These are phyloP conservation scores for Drosophila tanythrix DNA, from an alignment of 2,888 invertebrate genomes.

Conservation along the genomic window DNA sequence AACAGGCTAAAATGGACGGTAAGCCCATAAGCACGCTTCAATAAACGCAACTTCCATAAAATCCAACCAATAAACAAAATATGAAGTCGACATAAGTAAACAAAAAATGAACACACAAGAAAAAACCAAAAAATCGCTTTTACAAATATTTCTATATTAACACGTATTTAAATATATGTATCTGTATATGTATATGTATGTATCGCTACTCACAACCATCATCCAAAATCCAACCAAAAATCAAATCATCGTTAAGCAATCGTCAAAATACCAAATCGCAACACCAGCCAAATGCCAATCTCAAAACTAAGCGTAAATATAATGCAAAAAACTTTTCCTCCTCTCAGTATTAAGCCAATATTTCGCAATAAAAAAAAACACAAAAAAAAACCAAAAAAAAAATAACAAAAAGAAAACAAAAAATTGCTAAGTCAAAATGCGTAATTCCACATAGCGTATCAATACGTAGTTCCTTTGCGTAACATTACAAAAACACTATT, in stretches of 20 bases:
- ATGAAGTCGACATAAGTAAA: conserved; percentile 73
- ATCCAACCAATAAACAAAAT: conserved; percentile 49
- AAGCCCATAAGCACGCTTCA: conserved; percentile 84
- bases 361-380: conserved; percentile 33
- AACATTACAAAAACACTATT: conserved; percentile 78
- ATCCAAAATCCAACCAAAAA: conserved; percentile 58
- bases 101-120: conserved; percentile 19
- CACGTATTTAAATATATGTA: conserved; percentile 79
- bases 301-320: conserved; percentile 71
- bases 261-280: conserved; percentile 62
- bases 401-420: conserved; percentile 8
- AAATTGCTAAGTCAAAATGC: conserved; percentile 45
- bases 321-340: conserved; percentile 65
- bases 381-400: conserved; percentile 6
- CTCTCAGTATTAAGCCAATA: conserved; percentile 58
- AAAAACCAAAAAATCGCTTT: conserved; percentile 62
- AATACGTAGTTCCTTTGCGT: conserved; percentile 72
- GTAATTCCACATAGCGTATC: conserved; percentile 63
- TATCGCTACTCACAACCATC: conserved; percentile 79
- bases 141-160: conserved; percentile 79
- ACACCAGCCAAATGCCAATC: conserved; percentile 70
- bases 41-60: conserved; percentile 76
- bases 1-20: conserved; percentile 87
- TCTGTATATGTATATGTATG: conserved; percentile 79
- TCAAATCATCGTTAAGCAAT: conserved; percentile 74